These are phyloP conservation scores for Camponotus floridanus DNA, from an alignment of 1,140 invertebrate species.

Conservation along the genomic window DNA sequence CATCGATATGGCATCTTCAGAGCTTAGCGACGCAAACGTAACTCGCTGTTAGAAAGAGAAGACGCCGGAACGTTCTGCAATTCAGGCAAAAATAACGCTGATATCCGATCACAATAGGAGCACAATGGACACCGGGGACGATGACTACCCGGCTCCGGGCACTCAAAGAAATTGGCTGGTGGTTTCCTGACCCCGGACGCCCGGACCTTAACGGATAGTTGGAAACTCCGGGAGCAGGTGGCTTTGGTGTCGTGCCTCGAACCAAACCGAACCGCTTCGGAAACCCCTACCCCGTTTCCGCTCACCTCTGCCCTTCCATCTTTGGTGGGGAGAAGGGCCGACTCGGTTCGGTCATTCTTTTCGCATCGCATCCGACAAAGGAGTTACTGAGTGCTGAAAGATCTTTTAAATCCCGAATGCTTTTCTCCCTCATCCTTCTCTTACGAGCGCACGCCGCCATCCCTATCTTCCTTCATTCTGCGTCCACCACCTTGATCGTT, in stretches of 20 bases:
- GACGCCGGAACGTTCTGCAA: slow-evolving; percentile 68
- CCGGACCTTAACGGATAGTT: slow-evolving; percentile 77
- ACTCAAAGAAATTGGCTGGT: slow-evolving; percentile 84
- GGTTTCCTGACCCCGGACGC: slow-evolving; percentile 78
- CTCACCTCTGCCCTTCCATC: slow-evolving; percentile 59
- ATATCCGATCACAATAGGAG: slow-evolving; percentile 81
- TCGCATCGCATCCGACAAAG: slow-evolving; percentile 73
- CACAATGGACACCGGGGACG: slow-evolving; percentile 77
- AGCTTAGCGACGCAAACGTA: slow-evolving; percentile 2
- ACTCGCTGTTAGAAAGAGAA: background rate
- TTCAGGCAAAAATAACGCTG: slow-evolving; percentile 79
- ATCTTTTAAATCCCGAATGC: slow-evolving; percentile 75
- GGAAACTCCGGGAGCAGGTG: slow-evolving; percentile 78
- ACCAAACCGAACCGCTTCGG: slow-evolving; percentile 66
- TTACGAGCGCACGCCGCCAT: slow-evolving; percentile 1
- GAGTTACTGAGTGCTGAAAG: slow-evolving; percentile 63
- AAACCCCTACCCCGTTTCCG: slow-evolving; percentile 46
- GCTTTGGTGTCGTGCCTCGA: slow-evolving; percentile 69
- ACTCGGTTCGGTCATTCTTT: slow-evolving; percentile 68
- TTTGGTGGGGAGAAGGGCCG: background rate
- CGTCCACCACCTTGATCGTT: slow-evolving; percentile 51
- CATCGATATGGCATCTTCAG: slow-evolving; percentile 16
- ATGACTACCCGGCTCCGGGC: slow-evolving; percentile 78
- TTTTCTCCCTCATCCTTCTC: slow-evolving; percentile 56
- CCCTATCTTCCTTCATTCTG: background rate